phyloP scores from a whole-genome alignment of 2,113 vertebrate genomes.

The Agelaius phoeniceus region DNA sequence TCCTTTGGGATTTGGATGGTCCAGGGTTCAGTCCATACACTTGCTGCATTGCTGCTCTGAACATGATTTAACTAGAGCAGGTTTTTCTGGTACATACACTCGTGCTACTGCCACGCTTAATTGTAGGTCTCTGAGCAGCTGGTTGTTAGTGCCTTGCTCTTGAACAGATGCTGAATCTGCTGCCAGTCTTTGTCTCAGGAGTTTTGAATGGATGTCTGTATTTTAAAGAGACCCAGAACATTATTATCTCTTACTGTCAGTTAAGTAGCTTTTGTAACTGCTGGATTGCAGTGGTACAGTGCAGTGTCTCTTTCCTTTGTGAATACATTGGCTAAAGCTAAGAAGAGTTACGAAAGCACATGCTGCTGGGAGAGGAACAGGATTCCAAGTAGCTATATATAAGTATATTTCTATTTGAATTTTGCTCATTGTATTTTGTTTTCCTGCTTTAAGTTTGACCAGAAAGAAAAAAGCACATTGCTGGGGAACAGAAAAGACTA shows the following conservation, averaged over 20 bases:
- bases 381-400: background rate
- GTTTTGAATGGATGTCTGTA: background rate
- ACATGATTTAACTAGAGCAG: background rate
- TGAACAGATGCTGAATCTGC: background rate
- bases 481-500: conserved; percentile 93
- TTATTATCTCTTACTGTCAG: background rate
- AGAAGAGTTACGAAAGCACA: background rate
- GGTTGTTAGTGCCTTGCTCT: background rate
- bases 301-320: background rate
- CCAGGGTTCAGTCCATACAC: background rate
- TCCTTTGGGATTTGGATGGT: background rate
- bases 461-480: conserved; percentile 92
- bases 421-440: background rate
- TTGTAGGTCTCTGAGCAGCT: background rate
- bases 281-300: background rate
- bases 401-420: background rate
- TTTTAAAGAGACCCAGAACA: background rate
- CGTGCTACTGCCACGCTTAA: background rate
- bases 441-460: conserved; percentile 84
- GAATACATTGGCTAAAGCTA: background rate
- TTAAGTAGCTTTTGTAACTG: background rate
- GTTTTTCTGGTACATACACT: accelerated
- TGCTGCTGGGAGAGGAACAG: background rate
- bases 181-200: background rate
- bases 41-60: background rate